Evolutionary conservation across 1,140 invertebrate species (phyloP), one percentile per base, ranked within the genome.

Genomic region (Drosophila pseudoananassae): DNA sequence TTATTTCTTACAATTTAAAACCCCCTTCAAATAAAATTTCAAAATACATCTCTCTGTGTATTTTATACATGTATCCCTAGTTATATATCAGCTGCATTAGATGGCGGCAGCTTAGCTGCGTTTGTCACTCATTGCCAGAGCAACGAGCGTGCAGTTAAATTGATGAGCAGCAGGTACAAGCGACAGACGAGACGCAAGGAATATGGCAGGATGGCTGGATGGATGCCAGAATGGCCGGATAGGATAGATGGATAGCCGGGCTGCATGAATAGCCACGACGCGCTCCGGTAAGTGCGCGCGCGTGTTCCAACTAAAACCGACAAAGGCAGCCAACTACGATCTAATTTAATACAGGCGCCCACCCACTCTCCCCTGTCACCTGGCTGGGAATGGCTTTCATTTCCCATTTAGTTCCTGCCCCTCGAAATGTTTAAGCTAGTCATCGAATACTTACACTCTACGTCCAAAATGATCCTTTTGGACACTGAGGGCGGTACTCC

Each of bases 401-500:
- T 73, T 20, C 31, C 43, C 57, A 74, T 60, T 69, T 46, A 20
- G 27, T 76, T 20, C 8, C 7, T 45, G 25, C 49, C 17, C 15
- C 43, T 10, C 43, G 2, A 45, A 45, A 12, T n/a, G 15, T 17
- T 8, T 6, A 23, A 46, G 9, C 53, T 12, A 36, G 33, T 36
- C 51, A 63, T 58, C 20, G 53, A 50, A 47, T 78, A 96, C 96
- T 97, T 92, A 97, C 96, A 97, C 94, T 97, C 96, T 63, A 97
- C 96, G 91, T 97, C 96, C n/a, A 97, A 94, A 78, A 95, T 96
- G 91, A 97, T 97, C 81, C 96, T 94, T 93, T 97, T 97, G 91
- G 96, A 97, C 77, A 97, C 96, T 2, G 96, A 97, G 12, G 97
- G 96, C 12, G 96, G 97, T 7, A 98, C 96, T 25, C 96, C 96